Evolutionary conservation across 2,113 vertebrate species (phyloP).

Genomic region (Saiga tatarica): DNA sequence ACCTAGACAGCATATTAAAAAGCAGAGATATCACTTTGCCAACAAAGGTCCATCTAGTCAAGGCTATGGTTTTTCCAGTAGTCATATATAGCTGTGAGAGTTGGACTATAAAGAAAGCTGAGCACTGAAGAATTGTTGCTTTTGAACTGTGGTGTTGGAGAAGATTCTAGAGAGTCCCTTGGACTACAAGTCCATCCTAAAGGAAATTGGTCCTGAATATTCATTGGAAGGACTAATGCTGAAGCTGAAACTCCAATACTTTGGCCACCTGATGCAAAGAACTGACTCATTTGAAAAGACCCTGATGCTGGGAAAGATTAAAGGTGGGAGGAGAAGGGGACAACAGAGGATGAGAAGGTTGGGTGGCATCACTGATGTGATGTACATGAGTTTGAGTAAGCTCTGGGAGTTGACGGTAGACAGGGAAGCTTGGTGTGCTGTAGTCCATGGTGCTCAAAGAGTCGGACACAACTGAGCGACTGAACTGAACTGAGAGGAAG

Average conservation of each 20-base stretch:
- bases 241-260: neutral
- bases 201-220: neutral
- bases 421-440: neutral
- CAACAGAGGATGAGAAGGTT: neutral
- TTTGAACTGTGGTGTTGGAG: neutral
- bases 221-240: neutral
- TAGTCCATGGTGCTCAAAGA: neutral
- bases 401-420: neutral
- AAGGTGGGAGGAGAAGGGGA: neutral
- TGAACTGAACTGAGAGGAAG: neutral
- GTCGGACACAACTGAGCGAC: neutral
- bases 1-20: neutral
- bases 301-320: neutral
- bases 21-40: neutral
- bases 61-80: neutral
- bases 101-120: neutral
- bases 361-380: neutral
- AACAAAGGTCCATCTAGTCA: neutral
- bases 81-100: neutral
- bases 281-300: neutral
- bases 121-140: neutral
- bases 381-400: neutral
- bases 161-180: neutral
- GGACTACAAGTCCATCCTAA: neutral
- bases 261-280: neutral